These are phyloP conservation scores for Halocynthia roretzi DNA, from an alignment of 23 tunicate species.

Conservation along the genomic window DNA sequence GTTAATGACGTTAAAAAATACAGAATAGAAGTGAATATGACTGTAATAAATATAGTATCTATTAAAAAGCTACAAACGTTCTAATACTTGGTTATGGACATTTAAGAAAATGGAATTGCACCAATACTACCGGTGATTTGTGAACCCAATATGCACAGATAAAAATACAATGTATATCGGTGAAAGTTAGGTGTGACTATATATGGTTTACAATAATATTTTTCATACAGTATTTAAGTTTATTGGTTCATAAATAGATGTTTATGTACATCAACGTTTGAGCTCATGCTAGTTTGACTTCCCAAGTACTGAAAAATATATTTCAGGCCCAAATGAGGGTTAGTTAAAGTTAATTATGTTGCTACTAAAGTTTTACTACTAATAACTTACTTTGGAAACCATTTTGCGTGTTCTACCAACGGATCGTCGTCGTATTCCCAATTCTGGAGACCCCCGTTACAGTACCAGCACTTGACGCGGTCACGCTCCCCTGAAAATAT, in stretches of 20 bases:
- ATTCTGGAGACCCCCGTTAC: constrained; percentile 67
- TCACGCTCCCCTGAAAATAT: constrained; percentile 30
- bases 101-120: too few species aligned
- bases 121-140: too few species aligned
- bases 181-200: too few species aligned
- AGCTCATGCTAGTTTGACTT: neutral
- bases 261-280: neutral
- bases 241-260: neutral
- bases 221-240: too few species aligned
- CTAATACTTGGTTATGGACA: too few species aligned
- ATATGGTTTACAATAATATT: too few species aligned
- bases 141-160: too few species aligned
- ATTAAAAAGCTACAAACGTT: too few species aligned
- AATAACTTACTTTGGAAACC: constrained; percentile 62
- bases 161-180: too few species aligned
- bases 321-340: neutral
- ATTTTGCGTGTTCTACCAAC: constrained; percentile 63
- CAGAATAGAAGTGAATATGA: neutral
- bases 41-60: too few species aligned
- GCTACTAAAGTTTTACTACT: too few species aligned
- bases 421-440: constrained; percentile 60
- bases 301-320: neutral
- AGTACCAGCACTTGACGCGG: constrained; percentile 67
- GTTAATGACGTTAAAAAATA: neutral
- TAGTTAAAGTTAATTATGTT: neutral